Conservation (phyloP, 2,888 invertebrate species). For the Cephus sareptanus region DNA sequence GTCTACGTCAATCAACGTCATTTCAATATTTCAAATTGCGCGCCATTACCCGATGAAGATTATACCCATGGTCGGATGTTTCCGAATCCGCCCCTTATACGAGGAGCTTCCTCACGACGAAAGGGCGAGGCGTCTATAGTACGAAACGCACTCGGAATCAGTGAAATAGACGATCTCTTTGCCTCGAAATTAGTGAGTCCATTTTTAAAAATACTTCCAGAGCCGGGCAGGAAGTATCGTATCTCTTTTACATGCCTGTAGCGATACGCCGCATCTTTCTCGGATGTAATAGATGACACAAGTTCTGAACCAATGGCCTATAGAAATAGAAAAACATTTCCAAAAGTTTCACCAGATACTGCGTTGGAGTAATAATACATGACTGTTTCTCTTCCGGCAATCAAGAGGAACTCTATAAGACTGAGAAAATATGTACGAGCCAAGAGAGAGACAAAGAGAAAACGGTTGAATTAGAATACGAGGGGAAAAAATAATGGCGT, state of each 20-base stretch:
- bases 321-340: neutral
- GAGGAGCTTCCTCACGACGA: neutral
- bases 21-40: neutral
- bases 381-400: neutral
- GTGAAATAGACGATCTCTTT: constrained; percentile 21
- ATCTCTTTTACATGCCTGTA: constrained; percentile 13
- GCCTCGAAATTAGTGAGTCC: constrained; percentile 20
- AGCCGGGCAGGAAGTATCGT: constrained; percentile 27
- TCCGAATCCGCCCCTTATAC: neutral
- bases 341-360: neutral
- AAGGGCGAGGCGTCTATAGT: neutral
- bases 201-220: constrained; percentile 31
- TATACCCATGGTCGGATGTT: neutral
- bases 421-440: neutral
- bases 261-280: neutral
- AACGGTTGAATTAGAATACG: neutral
- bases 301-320: neutral
- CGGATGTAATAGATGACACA: neutral
- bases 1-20: neutral
- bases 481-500: neutral
- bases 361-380: neutral
- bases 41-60: neutral
- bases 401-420: neutral
- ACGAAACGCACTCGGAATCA: neutral
- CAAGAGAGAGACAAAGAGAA: neutral